Evolutionary conservation across 2,888 invertebrate species (phyloP).

Genomic region (Anoncus sp.): DNA sequence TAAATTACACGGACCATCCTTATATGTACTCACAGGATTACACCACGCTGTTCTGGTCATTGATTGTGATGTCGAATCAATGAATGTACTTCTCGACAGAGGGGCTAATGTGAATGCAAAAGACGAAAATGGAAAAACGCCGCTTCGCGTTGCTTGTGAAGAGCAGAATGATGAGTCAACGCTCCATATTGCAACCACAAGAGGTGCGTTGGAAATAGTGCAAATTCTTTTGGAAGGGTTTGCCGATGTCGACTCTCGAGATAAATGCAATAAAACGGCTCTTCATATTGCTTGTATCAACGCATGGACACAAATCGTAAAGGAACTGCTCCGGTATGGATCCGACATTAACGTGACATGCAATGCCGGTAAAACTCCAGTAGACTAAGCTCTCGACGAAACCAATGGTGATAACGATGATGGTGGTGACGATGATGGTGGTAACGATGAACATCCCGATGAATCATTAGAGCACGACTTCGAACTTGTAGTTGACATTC

Average conservation of each 20-base stretch:
- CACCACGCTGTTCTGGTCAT: too few species aligned
- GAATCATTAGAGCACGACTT: too few species aligned
- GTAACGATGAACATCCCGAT: too few species aligned
- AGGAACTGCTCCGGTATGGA: background rate
- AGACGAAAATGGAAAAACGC: background rate
- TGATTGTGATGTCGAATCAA: too few species aligned
- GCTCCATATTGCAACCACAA: background rate
- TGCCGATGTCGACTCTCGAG: background rate
- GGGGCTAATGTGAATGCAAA: constrained; percentile 20
- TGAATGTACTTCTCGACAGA: constrained; percentile 17
- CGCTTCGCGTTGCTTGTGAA: constrained; percentile 9
- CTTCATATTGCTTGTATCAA: constrained; percentile 14
- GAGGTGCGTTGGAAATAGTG: background rate
- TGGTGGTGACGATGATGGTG: too few species aligned
- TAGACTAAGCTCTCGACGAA: too few species aligned
- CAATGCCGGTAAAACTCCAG: too few species aligned
- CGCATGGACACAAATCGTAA: background rate
- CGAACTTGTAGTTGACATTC: too few species aligned
- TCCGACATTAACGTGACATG: constrained; percentile 3
- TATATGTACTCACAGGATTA: too few species aligned
- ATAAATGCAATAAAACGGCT: constrained; percentile 4
- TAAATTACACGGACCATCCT: too few species aligned
- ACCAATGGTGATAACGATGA: too few species aligned
- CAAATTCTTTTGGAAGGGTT: background rate
- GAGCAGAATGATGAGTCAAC: background rate